phyloP scores from a whole-genome alignment of 2,888 invertebrate genomes.

The Caenorhabditis macrosperma region DNA sequence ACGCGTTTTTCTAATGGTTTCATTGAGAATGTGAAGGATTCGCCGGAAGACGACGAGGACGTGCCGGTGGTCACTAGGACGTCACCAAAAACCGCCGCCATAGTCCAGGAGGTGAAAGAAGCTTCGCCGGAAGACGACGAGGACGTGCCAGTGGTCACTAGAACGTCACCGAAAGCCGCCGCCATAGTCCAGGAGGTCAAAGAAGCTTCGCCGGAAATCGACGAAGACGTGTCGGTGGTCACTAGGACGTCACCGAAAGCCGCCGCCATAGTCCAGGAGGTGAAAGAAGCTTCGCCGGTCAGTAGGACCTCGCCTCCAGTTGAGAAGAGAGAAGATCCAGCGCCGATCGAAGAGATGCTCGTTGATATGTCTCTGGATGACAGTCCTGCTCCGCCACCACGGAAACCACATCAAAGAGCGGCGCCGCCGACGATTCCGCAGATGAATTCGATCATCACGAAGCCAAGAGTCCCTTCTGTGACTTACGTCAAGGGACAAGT shows the following conservation, averaged over 20 bases:
- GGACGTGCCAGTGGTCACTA: too few species aligned
- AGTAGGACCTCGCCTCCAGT: background rate
- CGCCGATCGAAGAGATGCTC: constrained; percentile 32
- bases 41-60: constrained; percentile 40
- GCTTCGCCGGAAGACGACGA: too few species aligned
- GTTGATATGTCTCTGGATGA: constrained; percentile 47
- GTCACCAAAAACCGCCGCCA: background rate
- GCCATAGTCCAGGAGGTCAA: too few species aligned
- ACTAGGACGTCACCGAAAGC: background rate
- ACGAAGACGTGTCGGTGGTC: too few species aligned
- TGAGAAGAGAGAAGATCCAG: background rate
- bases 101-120: too few species aligned
- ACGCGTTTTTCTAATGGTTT: background rate
- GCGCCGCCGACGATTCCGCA: constrained; percentile 36
- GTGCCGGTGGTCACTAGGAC: constrained; percentile 12
- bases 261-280: background rate
- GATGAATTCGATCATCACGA: constrained; percentile 37
- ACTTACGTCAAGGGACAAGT: constrained; percentile 68
- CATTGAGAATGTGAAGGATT: constrained; percentile 35
- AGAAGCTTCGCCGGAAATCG: too few species aligned
- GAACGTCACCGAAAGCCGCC: background rate
- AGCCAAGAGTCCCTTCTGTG: constrained; percentile 21
- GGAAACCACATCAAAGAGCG: constrained; percentile 17
- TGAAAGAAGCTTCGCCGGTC: too few species aligned
- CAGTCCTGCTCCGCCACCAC: constrained; percentile 27